Evolutionary conservation across 2,888 invertebrate species (phyloP).

Genomic region (Heliconius charithonia): DNA sequence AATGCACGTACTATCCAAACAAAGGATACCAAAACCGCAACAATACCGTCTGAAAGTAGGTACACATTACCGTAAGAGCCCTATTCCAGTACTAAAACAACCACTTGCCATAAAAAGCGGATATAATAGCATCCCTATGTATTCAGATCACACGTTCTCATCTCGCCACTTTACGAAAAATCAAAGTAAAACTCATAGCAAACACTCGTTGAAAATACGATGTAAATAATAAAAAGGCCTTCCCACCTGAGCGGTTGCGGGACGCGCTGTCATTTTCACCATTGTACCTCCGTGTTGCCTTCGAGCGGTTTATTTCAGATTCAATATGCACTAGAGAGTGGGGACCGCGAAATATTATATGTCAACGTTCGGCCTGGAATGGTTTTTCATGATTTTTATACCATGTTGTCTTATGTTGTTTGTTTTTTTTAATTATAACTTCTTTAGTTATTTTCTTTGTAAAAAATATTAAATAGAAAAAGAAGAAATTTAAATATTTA

Average conservation of each 20-base stretch:
- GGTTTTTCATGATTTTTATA: conserved; percentile 25
- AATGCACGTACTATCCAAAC: conserved; percentile 51
- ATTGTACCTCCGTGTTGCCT: conserved; percentile 72
- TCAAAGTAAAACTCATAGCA: conserved; percentile 80
- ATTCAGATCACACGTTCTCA: conserved; percentile 79
- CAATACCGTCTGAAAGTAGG: conserved; percentile 29
- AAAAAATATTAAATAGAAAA: background rate
- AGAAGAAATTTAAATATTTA: background rate
- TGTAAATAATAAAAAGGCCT: conserved; percentile 82
- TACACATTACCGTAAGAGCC: conserved; percentile 45
- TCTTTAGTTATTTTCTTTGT: background rate
- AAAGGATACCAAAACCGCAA: conserved; percentile 32
- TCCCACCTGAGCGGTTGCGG: conserved; percentile 50
- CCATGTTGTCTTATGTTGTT: background rate
- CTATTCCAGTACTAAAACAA: conserved; percentile 56
- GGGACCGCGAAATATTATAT: conserved; percentile 73
- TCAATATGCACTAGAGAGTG: conserved; percentile 77
- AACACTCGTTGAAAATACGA: conserved; percentile 83
- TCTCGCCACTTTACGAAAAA: conserved; percentile 76
- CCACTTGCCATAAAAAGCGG: conserved; percentile 69
- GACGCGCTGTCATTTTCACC: conserved; percentile 68
- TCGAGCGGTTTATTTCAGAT: conserved; percentile 76
- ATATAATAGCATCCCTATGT: conserved; percentile 58
- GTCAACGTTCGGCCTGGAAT: conserved; percentile 56
- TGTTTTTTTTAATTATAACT: too few species aligned